Conservation (phyloP, 2,113 vertebrate species). For the Calypte anna region DNA sequence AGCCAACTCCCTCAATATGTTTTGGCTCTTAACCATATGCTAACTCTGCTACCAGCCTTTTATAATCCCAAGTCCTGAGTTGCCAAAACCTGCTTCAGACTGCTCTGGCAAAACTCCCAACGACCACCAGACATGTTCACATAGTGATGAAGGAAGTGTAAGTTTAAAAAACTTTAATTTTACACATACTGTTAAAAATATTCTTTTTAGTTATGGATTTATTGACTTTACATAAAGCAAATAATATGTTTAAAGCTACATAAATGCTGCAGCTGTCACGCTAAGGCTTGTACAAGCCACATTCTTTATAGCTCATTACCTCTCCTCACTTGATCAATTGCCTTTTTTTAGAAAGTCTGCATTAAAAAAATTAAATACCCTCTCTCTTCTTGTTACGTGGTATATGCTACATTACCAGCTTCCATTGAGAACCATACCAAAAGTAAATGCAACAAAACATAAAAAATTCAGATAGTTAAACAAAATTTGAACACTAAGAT, state of each 20-base stretch:
- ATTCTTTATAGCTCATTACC: not conserved
- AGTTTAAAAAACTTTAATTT: not conserved
- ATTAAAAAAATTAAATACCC: not conserved
- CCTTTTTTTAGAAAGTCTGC: not conserved
- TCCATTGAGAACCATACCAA: not conserved
- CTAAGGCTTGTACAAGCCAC: not conserved
- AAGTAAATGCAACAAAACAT: not conserved
- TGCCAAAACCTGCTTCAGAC: not conserved
- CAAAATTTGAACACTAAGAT: not conserved
- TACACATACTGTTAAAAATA: rapidly evolving
- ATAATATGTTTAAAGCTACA: not conserved
- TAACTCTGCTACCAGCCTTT: not conserved
- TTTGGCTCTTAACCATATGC: not conserved
- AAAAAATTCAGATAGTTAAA: not conserved
- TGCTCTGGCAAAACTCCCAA: not conserved
- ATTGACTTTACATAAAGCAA: not conserved
- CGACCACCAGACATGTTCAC: not conserved
- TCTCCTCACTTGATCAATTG: not conserved
- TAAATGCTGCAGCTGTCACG: not conserved
- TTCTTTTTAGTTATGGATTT: not conserved
- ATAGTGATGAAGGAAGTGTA: not conserved
- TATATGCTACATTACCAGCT: not conserved
- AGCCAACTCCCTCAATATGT: not conserved
- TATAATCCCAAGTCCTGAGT: not conserved
- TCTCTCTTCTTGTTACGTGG: not conserved